phyloP scores from a whole-genome alignment of 2,888 invertebrate genomes.

The Mimachlamys varia region DNA sequence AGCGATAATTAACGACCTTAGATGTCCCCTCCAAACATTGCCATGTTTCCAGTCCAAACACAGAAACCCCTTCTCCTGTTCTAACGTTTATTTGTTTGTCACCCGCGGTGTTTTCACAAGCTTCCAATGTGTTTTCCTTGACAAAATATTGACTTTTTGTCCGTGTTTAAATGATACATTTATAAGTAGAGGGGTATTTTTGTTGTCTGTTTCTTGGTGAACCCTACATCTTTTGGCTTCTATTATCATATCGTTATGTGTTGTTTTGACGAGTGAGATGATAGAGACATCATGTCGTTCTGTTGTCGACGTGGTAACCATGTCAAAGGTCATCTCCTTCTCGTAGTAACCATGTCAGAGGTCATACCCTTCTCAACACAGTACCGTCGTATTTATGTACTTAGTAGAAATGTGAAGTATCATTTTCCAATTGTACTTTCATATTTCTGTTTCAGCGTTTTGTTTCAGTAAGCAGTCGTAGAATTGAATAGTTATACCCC shows the following conservation, averaged over 20 bases:
- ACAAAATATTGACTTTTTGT: constrained; percentile 33
- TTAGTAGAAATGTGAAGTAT: too few species aligned
- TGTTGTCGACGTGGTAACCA: neutral
- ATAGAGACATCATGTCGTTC: neutral
- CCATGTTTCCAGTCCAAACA: constrained; percentile 15
- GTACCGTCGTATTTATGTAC: too few species aligned
- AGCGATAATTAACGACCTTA: constrained; percentile 6
- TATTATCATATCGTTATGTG: constrained; percentile 17
- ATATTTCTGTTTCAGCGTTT: too few species aligned
- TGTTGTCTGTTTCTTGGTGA: neutral
- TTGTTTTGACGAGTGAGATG: neutral
- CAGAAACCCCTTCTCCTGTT: neutral
- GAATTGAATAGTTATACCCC: too few species aligned
- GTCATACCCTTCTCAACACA: neutral
- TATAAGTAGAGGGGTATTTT: constrained; percentile 12
- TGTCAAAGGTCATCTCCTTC: neutral
- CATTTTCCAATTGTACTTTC: too few species aligned
- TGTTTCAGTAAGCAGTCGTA: too few species aligned
- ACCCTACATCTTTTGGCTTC: neutral
- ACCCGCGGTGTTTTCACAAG: constrained; percentile 5
- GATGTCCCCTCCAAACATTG: neutral
- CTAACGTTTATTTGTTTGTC: constrained; percentile 28
- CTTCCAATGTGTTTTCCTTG: constrained; percentile 25
- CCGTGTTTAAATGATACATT: constrained; percentile 12
- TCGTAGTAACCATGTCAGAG: neutral